Conservation (phyloP, 2,888 invertebrate genomes). For the Strigamia maritima region DNA sequence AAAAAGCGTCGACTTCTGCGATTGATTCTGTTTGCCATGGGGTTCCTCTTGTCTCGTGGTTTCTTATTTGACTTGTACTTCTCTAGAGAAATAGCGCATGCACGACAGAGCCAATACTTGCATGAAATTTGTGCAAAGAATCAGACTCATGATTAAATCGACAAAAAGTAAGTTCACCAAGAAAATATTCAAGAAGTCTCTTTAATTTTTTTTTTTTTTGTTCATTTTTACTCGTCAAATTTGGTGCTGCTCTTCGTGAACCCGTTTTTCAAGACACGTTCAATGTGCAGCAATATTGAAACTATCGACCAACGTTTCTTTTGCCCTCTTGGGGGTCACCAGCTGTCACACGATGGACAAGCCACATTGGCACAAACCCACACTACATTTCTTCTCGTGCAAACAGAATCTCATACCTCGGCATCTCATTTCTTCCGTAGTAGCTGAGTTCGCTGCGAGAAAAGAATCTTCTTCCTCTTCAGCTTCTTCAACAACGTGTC, state of each 20-base stretch:
- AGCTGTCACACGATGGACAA: conserved; percentile 6
- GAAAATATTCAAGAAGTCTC: background rate
- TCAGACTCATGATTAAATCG: conserved; percentile 4
- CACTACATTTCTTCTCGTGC: conserved; percentile 27
- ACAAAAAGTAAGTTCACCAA: background rate
- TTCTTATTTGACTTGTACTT: background rate
- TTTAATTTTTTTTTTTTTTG: background rate
- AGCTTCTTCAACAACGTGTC: background rate
- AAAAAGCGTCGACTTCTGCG: background rate
- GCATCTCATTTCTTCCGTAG: background rate
- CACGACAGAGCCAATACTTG: background rate
- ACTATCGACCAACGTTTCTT: conserved; percentile 24
- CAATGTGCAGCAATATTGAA: conserved; percentile 27
- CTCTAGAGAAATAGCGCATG: background rate
- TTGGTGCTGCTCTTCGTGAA: background rate
- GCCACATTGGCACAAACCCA: conserved; percentile 26
- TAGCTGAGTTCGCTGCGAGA: background rate
- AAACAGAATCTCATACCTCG: conserved; percentile 22
- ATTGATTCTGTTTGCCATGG: conserved; percentile 21
- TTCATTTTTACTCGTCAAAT: background rate
- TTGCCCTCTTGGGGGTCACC: conserved; percentile 12
- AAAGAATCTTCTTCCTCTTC: background rate
- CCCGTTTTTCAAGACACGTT: background rate
- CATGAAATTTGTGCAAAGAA: conserved; percentile 8
- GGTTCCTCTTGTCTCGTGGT: conserved; percentile 2